Conservation (phyloP, 2,888 invertebrate species). For the Lasioglossum marginatum region DNA sequence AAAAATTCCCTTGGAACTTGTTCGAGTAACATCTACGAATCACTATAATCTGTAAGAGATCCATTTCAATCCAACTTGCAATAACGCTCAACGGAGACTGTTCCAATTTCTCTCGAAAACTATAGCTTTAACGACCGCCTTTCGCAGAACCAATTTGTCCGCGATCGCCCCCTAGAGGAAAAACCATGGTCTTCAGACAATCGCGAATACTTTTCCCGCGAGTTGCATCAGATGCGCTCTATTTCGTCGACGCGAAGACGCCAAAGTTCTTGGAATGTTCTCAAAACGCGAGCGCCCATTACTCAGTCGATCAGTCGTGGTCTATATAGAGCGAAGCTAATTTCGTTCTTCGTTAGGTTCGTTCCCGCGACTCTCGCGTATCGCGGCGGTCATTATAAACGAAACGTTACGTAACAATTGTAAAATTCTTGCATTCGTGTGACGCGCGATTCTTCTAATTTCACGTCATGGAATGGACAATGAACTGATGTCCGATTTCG, state of each 20-base stretch:
- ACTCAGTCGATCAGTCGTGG: background rate
- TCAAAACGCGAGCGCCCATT: background rate
- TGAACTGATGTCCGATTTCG: background rate
- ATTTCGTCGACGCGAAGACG: background rate
- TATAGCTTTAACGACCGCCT: background rate
- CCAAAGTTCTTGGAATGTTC: background rate
- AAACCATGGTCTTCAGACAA: background rate
- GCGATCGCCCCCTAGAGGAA: background rate
- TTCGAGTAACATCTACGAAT: background rate
- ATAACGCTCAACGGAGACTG: background rate
- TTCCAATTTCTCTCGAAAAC: background rate
- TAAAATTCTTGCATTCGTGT: background rate
- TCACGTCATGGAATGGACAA: background rate
- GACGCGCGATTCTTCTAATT: background rate
- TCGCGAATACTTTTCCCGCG: background rate
- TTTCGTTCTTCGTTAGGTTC: background rate
- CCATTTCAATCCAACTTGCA: background rate
- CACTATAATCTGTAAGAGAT: background rate
- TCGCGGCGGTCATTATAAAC: constrained; percentile 17
- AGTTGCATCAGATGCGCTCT: background rate
- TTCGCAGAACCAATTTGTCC: background rate
- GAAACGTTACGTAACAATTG: constrained; percentile 42
- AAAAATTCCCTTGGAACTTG: background rate
- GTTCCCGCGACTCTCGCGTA: background rate
- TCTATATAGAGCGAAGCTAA: background rate